Percentiles rank a stretch among this genome's conserved stretches.
These are phyloP conservation scores for Onthophagus sagittarius DNA, from an alignment of 2,888 invertebrate species.

Conservation along the genomic window DNA sequence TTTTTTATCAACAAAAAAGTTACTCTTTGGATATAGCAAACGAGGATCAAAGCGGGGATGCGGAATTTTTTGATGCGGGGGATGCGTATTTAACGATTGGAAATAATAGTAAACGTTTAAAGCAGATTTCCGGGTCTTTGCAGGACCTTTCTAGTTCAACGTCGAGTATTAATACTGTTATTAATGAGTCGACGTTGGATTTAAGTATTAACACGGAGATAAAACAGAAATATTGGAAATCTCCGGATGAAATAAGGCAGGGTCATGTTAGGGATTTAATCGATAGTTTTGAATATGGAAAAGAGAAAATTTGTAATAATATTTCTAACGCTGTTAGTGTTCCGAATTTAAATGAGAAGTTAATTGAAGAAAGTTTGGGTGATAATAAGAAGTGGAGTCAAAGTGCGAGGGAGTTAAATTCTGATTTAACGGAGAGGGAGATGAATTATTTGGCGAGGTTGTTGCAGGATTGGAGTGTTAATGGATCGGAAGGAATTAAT, in stretches of 20 bases:
- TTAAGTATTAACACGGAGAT: conserved; percentile 42
- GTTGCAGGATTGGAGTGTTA: conserved; percentile 47
- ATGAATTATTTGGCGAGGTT: conserved; percentile 45
- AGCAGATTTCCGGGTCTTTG: conserved; percentile 41
- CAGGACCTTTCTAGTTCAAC: conserved; percentile 48
- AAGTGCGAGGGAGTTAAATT: conserved; percentile 41
- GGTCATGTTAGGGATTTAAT: conserved; percentile 67
- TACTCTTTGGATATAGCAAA: conserved; percentile 41
- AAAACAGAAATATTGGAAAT: conserved; percentile 61
- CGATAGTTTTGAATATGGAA: conserved; percentile 61
- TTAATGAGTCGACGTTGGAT: conserved; percentile 46
- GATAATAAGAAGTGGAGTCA: conserved; percentile 25
- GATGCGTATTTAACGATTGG: conserved; percentile 30
- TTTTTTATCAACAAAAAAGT: conserved; percentile 42
- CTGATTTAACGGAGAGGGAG: conserved; percentile 46
- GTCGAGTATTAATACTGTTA: conserved; percentile 45
- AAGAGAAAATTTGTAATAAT: conserved; percentile 24
- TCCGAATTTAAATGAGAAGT: conserved; percentile 37
- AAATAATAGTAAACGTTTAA: conserved; percentile 36
- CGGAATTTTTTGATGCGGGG: conserved; percentile 35
- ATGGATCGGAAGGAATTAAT: conserved; percentile 40
- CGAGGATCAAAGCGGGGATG: conserved; percentile 35
- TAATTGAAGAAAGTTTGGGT: conserved; percentile 18
- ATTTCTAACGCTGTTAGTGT: conserved; percentile 40
- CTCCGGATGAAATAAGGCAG: conserved; percentile 65